These are phyloP conservation scores for Paramormyrops kingsleyae DNA, from an alignment of 2,113 vertebrate species.

Conservation along the genomic window DNA sequence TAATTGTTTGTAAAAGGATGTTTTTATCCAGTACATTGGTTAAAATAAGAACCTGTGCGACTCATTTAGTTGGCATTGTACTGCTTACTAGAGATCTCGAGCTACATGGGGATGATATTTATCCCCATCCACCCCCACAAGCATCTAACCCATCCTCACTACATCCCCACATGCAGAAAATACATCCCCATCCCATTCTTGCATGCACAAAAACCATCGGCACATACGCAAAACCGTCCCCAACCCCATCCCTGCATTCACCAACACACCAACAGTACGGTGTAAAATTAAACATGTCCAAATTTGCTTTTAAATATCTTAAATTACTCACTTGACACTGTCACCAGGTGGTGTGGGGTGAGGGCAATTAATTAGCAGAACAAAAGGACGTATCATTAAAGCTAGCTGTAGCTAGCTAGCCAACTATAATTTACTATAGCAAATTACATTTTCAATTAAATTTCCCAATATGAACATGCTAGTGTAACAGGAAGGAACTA, in stretches of 20 bases:
- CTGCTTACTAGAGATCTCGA: not conserved
- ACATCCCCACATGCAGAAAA: not conserved
- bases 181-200: not conserved
- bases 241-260: not conserved
- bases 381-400: too few relatives aligned
- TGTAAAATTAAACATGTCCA: too few relatives aligned
- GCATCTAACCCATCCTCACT: not conserved
- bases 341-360: too few relatives aligned
- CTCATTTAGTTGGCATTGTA: not conserved
- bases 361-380: not conserved
- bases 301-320: too few relatives aligned
- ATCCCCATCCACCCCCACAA: not conserved
- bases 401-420: not conserved
- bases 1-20: not conserved
- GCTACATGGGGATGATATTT: not conserved
- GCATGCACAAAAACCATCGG: not conserved
- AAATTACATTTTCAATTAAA: not conserved
- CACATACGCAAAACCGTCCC: too few relatives aligned
- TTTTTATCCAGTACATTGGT: not conserved
- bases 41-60: not conserved
- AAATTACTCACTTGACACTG: too few relatives aligned
- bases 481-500: not conserved
- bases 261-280: not conserved
- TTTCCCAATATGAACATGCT: not conserved
- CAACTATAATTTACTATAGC: not conserved